Evolutionary conservation across 2,888 invertebrate species (phyloP).

Genomic region (Petrophora chlorosata): DNA sequence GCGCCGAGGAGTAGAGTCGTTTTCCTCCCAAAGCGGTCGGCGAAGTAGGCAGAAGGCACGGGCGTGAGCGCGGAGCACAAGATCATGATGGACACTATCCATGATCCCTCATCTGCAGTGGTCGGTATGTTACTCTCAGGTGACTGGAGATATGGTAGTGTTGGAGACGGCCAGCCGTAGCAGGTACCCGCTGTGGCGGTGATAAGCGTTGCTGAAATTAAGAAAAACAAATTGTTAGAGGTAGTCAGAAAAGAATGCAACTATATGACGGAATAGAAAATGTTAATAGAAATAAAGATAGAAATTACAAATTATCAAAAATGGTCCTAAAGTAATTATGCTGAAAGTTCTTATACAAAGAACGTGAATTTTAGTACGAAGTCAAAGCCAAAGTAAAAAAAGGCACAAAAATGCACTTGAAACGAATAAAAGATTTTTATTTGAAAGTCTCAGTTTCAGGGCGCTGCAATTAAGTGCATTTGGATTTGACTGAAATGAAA

Average conservation of each 20-base stretch:
- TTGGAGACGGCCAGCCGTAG: slow-evolving; percentile 86
- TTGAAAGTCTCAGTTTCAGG: too few species aligned
- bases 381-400: too few species aligned
- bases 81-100: slow-evolving; percentile 86
- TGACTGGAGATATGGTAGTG: slow-evolving; percentile 76
- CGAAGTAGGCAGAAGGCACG: slow-evolving; percentile 84
- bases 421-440: too few species aligned
- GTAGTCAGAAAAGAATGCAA: too few species aligned
- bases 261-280: not conserved
- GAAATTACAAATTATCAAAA: too few species aligned
- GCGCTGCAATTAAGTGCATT: too few species aligned
- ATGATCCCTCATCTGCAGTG: slow-evolving; percentile 79
- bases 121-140: slow-evolving; percentile 77
- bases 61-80: slow-evolving; percentile 86
- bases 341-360: too few species aligned
- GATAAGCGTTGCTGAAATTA: slow-evolving; percentile 78
- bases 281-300: not conserved
- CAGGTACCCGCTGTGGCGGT: slow-evolving; percentile 81
- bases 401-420: too few species aligned
- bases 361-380: too few species aligned
- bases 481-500: too few species aligned
- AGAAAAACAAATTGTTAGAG: slow-evolving; percentile 33
- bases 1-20: slow-evolving; percentile 84
- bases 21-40: slow-evolving; percentile 87
- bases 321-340: not conserved